Conservation (phyloP, 2,113 vertebrate species). For the Platanista minor region DNA sequence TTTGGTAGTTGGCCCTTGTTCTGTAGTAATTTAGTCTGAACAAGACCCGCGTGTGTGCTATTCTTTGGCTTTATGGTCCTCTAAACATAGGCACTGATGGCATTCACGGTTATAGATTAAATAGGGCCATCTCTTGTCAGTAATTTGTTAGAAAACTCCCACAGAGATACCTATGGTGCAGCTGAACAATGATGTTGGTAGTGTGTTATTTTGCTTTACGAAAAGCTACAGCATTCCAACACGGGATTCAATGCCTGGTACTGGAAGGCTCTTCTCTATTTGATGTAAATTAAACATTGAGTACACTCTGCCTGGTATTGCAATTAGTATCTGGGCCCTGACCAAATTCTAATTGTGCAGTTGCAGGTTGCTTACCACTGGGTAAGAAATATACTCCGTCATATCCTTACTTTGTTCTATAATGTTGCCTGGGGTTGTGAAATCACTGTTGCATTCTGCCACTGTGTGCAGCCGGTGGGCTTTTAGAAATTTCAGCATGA, state of each 20-base stretch:
- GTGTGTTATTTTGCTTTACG: constrained; percentile 58
- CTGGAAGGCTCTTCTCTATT: constrained; percentile 20
- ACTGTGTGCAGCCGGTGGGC: constrained; percentile 20
- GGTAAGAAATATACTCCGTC: constrained; percentile 36
- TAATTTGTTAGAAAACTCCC: constrained; percentile 59
- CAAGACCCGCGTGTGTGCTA: constrained; percentile 62
- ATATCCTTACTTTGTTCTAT: constrained; percentile 26
- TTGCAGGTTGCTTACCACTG: constrained; percentile 38
- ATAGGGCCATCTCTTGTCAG: constrained; percentile 60
- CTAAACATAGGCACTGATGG: constrained; percentile 64
- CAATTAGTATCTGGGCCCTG: constrained; percentile 57
- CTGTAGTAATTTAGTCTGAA: constrained; percentile 63
- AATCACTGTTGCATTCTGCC: constrained; percentile 17
- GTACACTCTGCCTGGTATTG: constrained; percentile 10
- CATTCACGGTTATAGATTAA: constrained; percentile 62
- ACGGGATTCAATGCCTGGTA: neutral
- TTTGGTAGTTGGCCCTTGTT: constrained; percentile 53
- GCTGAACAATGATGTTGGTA: constrained; percentile 54
- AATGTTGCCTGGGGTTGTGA: constrained; percentile 50
- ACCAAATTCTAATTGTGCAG: constrained; percentile 54
- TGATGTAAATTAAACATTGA: constrained; percentile 59
- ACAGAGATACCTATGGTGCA: constrained; percentile 50
- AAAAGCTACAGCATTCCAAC: constrained; percentile 46
- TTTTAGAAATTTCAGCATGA: constrained; percentile 57
- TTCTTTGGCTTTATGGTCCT: constrained; percentile 62